A percentile compares a stretch with the other conserved stretches of the same genome.
These are phyloP conservation scores for Bucco capensis DNA, from an alignment of 2,113 vertebrate species.

Conservation along the genomic window DNA sequence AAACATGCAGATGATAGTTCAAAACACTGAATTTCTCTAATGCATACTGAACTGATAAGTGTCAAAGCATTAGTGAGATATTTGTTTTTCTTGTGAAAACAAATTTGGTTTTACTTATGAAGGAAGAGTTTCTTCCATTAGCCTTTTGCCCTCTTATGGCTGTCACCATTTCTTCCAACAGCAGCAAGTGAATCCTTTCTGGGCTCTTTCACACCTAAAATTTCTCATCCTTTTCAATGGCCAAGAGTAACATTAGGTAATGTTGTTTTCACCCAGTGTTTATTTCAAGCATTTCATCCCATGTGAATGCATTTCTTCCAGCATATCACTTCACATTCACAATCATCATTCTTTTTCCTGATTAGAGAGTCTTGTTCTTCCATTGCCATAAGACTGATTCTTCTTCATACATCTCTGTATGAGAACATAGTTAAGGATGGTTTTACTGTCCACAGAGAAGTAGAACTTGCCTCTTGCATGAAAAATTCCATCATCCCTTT, in stretches of 20 bases:
- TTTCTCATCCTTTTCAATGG: slow-evolving; percentile 73
- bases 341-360: slow-evolving; percentile 20
- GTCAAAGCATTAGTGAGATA: not conserved
- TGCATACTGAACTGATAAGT: not conserved
- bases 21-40: slow-evolving; percentile 13
- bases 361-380: not conserved
- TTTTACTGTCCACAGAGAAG: not conserved
- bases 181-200: slow-evolving; percentile 71
- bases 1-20: not conserved
- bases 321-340: slow-evolving; percentile 47
- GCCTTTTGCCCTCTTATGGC: slow-evolving; percentile 49
- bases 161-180: slow-evolving; percentile 78
- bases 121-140: slow-evolving; percentile 52
- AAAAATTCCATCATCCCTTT: not conserved
- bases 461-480: slow-evolving; percentile 54
- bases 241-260: slow-evolving; percentile 81
- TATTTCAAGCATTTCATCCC: slow-evolving; percentile 59
- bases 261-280: slow-evolving; percentile 65
- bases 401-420: not conserved
- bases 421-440: not conserved
- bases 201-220: slow-evolving; percentile 77
- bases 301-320: slow-evolving; percentile 56
- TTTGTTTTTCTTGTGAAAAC: slow-evolving; percentile 12
- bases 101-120: slow-evolving; percentile 35
- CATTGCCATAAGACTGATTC: not conserved